A percentile compares a stretch with the other conserved stretches of the same genome.
Evolutionary conservation across 2,888 invertebrate genomes (phyloP).

Genomic region (Tortrix viridana): DNA sequence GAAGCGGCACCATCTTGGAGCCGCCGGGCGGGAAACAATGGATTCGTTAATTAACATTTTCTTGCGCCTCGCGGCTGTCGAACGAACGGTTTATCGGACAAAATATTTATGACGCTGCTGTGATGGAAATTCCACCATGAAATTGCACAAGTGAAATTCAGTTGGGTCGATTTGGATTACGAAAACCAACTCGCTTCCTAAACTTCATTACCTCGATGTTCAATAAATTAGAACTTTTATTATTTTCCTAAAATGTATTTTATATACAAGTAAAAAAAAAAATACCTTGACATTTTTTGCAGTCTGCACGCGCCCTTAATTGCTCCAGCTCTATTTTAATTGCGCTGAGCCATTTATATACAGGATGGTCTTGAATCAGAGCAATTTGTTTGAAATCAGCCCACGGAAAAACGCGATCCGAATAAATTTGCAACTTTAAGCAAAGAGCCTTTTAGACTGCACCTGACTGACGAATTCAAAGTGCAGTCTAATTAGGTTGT

Average conservation of each 20-base stretch:
- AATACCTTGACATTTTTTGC: neutral
- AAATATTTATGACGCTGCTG: slow-evolving; percentile 82
- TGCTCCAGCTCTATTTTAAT: slow-evolving; percentile 34
- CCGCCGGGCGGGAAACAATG: slow-evolving; percentile 88
- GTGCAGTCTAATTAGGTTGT: slow-evolving; percentile 27
- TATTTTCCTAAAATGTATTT: no score
- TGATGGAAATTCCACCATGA: slow-evolving; percentile 75
- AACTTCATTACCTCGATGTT: no score
- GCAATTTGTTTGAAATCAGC: slow-evolving; percentile 37
- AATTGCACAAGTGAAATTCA: slow-evolving; percentile 69
- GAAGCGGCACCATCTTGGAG: slow-evolving; percentile 85
- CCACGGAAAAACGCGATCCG: slow-evolving; percentile 32
- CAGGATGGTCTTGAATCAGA: slow-evolving; percentile 34
- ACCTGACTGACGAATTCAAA: slow-evolving; percentile 28
- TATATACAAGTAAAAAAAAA: no score
- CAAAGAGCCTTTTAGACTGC: slow-evolving; percentile 24
- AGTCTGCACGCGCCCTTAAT: slow-evolving; percentile 44
- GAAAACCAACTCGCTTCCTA: slow-evolving; percentile 39
- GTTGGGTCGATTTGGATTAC: slow-evolving; percentile 56
- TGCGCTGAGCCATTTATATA: slow-evolving; percentile 24
- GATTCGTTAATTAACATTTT: slow-evolving; percentile 92
- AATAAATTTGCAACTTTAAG: slow-evolving; percentile 37
- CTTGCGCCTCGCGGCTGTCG: slow-evolving; percentile 86
- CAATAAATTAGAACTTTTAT: no score
- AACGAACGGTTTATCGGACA: slow-evolving; percentile 84